Conservation (phyloP, 2,888 invertebrate genomes). For the Andrena camellia region DNA sequence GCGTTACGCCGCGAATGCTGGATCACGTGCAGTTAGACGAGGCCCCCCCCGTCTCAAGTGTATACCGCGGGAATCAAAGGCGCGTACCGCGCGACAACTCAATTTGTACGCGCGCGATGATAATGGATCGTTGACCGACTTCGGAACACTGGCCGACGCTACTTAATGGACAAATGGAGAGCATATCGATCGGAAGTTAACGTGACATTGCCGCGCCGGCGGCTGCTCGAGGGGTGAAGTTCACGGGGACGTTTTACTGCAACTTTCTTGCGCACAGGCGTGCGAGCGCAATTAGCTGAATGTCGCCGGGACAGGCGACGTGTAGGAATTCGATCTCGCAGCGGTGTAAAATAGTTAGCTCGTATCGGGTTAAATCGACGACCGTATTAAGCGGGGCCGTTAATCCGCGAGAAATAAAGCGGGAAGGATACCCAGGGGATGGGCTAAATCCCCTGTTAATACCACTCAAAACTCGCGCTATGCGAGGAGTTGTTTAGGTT, state of each 20-base stretch:
- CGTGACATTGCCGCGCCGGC: constrained; percentile 38
- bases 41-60: constrained; percentile 22
- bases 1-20: constrained; percentile 69
- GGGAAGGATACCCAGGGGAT: no score
- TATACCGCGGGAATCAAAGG: constrained; percentile 45
- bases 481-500: no score
- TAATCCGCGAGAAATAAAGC: no score
- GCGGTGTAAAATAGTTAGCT: no score
- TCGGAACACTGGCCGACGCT: constrained; percentile 45
- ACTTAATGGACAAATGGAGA: constrained; percentile 58
- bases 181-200: constrained; percentile 60
- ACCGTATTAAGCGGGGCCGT: no score
- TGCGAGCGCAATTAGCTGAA: not conserved
- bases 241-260: constrained; percentile 15
- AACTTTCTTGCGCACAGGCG: not conserved
- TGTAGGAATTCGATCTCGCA: not conserved
- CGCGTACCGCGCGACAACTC: constrained; percentile 39
- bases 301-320: not conserved
- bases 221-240: constrained; percentile 30
- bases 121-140: constrained; percentile 49
- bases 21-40: constrained; percentile 47
- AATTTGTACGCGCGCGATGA: constrained; percentile 39
- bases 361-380: no score
- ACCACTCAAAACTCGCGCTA: no score
- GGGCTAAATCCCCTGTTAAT: no score